Base-by-base conservation (phyloP, 2,888 invertebrate species). In the Oxycera nigricornis region DNA sequence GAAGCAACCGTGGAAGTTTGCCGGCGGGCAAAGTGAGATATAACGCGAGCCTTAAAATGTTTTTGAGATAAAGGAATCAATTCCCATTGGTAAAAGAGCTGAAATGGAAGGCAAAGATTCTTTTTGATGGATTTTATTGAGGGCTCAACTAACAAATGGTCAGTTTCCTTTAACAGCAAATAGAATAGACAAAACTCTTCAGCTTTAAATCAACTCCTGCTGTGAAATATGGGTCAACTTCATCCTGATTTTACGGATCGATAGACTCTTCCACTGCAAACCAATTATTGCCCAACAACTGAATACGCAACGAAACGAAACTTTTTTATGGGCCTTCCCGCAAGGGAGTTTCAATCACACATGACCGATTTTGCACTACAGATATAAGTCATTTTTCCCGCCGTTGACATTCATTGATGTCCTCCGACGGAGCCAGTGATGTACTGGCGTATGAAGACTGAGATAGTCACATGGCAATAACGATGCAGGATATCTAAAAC, bases 261-360 rank as follows among this genome's bases (percentile, higher is more conserved):
- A 55, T 3, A 24, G 11, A 22, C 20, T 55, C 55, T 9, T 55
- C 55, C 24, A 14, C 17, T 6, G 55, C 17, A 9, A 22, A 20
- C 65, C 24, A 65, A 65, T 65, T 65, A 65, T 39, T 65, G 9
- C 39, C 22, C 22, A 11, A 22, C 65, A 22, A 65, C 20, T 41
- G 65, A 52, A 70, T 55, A 52, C 70, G 70, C 70, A 70, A 70
- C 70, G 26, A 35, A 70, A 55, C 30, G 70, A 31, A 70, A 70
- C 70, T 52, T 70, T 70, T 68, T 55, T 55, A 55, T 52, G 55
- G 14, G 17, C 31, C 52, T 62, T 6, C 35, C 52, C 41, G 39
- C 7, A 26, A 24, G 55, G 30, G 28, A 30, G 55, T 30, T 70
- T 52, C 70, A 70, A 70, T 50, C 70, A 41, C 52, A 70, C 70